Evolutionary conservation across 2,888 invertebrate genomes (phyloP).

Genomic region (Encarsia formosa): DNA sequence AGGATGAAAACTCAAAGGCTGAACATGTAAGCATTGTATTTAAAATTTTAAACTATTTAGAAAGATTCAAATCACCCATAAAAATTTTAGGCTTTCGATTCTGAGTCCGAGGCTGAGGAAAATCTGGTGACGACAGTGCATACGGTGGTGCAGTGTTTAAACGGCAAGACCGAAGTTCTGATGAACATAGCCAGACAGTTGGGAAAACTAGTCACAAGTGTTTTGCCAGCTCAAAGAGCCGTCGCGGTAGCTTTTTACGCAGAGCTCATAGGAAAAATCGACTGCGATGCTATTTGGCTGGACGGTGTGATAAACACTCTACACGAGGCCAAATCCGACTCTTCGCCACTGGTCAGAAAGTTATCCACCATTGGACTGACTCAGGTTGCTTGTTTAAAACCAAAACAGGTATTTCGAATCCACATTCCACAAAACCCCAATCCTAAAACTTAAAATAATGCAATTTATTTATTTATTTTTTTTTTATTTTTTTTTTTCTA

Average conservation of each 20-base stretch:
- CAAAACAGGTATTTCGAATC: slow-evolving; percentile 34
- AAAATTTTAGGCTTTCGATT: slow-evolving; percentile 33
- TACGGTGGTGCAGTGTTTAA: slow-evolving; percentile 37
- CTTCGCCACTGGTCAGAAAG: slow-evolving; percentile 42
- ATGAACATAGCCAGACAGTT: slow-evolving; percentile 35
- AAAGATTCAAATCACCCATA: background rate
- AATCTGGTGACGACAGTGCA: slow-evolving; percentile 38
- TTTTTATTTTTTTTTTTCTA: background rate
- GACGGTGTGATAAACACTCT: slow-evolving; percentile 43
- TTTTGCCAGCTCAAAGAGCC: slow-evolving; percentile 40
- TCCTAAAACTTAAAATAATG: background rate
- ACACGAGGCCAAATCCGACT: slow-evolving; percentile 42
- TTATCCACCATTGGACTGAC: slow-evolving; percentile 42
- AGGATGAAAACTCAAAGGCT: background rate
- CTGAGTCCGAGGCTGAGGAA: slow-evolving; percentile 38
- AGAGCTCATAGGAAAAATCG: slow-evolving; percentile 39
- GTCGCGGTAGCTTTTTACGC: slow-evolving; percentile 40
- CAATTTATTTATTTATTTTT: background rate
- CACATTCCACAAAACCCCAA: background rate
- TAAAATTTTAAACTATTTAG: background rate
- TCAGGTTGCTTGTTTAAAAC: slow-evolving; percentile 38
- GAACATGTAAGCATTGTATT: slow-evolving; percentile 1
- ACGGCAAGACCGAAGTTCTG: slow-evolving; percentile 29
- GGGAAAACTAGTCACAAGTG: slow-evolving; percentile 39
- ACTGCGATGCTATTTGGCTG: slow-evolving; percentile 40